A percentile compares a stretch with the other conserved stretches of the same genome.
phyloP scores from a whole-genome alignment of 2,888 invertebrate genomes.

The Villa cingulata region DNA sequence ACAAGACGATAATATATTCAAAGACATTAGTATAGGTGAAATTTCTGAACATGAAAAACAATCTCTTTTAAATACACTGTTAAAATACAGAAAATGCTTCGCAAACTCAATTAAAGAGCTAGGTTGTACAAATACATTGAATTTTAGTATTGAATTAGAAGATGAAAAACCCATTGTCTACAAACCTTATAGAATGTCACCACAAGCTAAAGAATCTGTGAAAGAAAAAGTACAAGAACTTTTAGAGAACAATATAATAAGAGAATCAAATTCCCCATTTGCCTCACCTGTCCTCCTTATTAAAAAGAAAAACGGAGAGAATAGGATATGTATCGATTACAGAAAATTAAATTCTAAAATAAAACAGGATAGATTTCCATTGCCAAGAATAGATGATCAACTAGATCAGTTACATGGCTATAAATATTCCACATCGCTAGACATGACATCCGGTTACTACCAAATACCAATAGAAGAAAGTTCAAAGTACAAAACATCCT shows the following conservation, averaged over 20 bases:
- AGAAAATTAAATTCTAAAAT: conserved; percentile 21
- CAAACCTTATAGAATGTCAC: conserved; percentile 19
- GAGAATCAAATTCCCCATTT: conserved; percentile 19
- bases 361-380: neutral
- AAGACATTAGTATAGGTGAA: neutral
- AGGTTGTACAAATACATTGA: conserved; percentile 1
- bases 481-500: too few relatives aligned
- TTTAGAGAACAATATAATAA: conserved; percentile 14
- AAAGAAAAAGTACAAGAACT: conserved; percentile 11
- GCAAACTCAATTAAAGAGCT: neutral
- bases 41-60: neutral
- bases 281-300: conserved; percentile 14
- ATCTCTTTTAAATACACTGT: neutral
- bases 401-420: neutral
- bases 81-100: conserved; percentile 1
- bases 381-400: neutral
- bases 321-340: conserved; percentile 21
- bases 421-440: conserved; percentile 19
- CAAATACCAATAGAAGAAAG: conserved; percentile 2
- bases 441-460: conserved; percentile 16
- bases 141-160: conserved; percentile 13
- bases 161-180: conserved; percentile 16
- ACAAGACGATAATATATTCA: neutral
- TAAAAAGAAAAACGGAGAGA: conserved; percentile 17
- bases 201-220: conserved; percentile 4